Evolutionary conservation across 2,113 vertebrate genomes (phyloP).

Genomic region (Perognathus longimembris): DNA sequence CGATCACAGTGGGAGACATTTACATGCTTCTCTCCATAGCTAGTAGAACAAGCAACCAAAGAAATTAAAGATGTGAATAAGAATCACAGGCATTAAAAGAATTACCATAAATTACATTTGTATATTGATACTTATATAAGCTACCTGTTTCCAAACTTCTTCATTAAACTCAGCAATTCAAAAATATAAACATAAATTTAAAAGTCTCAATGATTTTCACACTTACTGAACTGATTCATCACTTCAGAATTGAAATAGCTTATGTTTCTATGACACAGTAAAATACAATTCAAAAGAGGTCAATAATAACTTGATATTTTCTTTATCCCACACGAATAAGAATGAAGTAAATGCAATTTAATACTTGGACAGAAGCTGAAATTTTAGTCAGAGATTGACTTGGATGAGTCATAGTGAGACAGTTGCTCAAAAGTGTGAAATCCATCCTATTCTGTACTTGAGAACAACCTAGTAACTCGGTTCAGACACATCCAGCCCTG

Average conservation of each 20-base stretch:
- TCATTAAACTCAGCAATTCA: slow-evolving; percentile 7
- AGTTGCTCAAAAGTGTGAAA: neutral
- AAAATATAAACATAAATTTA: slow-evolving; percentile 24
- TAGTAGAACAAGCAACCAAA: neutral
- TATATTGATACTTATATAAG: slow-evolving; percentile 6
- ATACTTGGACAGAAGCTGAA: neutral
- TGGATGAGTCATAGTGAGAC: neutral
- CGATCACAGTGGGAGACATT: neutral
- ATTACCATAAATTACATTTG: slow-evolving; percentile 1
- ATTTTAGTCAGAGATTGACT: slow-evolving; percentile 34
- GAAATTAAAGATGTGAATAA: neutral
- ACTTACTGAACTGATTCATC: slow-evolving; percentile 17
- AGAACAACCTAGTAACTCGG: slow-evolving; percentile 8
- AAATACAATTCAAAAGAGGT: slow-evolving; percentile 21
- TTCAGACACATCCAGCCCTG: neutral
- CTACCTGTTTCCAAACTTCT: neutral
- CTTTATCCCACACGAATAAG: slow-evolving; percentile 25
- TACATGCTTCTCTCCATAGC: neutral
- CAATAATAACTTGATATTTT: neutral
- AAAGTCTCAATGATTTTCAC: slow-evolving; percentile 1
- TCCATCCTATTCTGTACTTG: neutral
- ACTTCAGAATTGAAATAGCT: neutral
- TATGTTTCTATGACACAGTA: slow-evolving; percentile 49
- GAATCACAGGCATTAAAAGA: neutral
- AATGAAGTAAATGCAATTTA: slow-evolving; percentile 26